phyloP scores from a whole-genome alignment of 2,888 invertebrate genomes.

The Cantharis rustica region DNA sequence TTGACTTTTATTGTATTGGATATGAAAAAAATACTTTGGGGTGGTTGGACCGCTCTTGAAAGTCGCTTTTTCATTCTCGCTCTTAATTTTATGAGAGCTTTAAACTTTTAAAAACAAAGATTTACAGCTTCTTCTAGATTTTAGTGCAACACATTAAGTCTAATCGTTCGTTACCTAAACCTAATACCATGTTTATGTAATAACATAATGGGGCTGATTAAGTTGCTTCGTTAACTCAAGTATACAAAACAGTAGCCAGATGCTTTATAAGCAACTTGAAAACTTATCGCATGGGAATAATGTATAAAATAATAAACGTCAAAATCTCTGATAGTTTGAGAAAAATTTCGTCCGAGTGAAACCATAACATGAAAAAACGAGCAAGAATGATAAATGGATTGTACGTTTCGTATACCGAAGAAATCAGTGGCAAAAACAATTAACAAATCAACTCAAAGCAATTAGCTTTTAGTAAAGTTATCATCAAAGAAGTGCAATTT shows the following conservation, averaged over 20 bases:
- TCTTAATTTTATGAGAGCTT: constrained; percentile 21
- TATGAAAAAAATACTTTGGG: not conserved
- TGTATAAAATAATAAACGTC: not conserved
- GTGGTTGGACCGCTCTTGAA: not conserved
- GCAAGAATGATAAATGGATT: constrained; percentile 25
- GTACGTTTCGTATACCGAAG: constrained; percentile 23
- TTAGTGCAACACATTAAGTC: constrained; percentile 15
- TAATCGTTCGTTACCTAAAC: constrained; percentile 21
- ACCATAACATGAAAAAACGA: constrained; percentile 14
- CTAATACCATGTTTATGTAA: constrained; percentile 19
- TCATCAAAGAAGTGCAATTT: constrained; percentile 57
- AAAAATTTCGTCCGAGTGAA: not conserved
- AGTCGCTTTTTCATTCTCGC: not conserved
- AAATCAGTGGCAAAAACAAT: constrained; percentile 39
- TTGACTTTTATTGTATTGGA: not conserved
- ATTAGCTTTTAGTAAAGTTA: constrained; percentile 53
- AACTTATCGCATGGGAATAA: constrained; percentile 3
- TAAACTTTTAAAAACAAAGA: not conserved
- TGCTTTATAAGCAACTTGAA: constrained; percentile 10
- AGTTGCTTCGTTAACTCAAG: constrained; percentile 23
- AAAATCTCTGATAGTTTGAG: not conserved
- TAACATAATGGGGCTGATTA: constrained; percentile 18
- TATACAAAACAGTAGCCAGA: constrained; percentile 30
- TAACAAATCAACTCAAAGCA: constrained; percentile 54
- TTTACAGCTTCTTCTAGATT: not conserved